A percentile compares a stretch with the other conserved stretches of the same genome.
These are phyloP conservation scores for Geococcyx californianus DNA, from an alignment of 2,113 vertebrate genomes.

Conservation along the genomic window DNA sequence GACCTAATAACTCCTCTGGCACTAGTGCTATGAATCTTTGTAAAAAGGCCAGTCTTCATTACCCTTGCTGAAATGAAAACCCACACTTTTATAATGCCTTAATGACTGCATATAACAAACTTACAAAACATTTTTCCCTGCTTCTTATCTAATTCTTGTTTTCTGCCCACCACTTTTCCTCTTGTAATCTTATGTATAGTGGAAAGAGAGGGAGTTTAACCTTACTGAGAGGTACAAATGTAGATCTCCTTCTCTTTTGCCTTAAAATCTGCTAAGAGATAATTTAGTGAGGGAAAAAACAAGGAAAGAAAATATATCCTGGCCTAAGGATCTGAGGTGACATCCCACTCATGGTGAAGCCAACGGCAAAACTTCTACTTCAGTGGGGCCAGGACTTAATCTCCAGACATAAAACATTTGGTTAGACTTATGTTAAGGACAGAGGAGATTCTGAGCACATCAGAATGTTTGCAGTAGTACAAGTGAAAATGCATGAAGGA, in stretches of 20 bases:
- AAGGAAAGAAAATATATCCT: neutral
- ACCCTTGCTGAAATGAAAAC: conserved; percentile 10
- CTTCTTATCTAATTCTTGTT: neutral
- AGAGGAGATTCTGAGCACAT: neutral
- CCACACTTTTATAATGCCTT: neutral
- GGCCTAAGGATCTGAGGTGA: neutral
- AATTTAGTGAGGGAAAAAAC: neutral
- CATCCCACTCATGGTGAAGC: neutral
- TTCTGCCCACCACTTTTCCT: neutral
- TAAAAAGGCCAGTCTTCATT: neutral
- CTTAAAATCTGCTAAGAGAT: neutral
- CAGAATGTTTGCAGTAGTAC: neutral
- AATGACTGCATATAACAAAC: neutral
- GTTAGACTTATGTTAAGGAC: neutral
- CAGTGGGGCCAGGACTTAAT: neutral
- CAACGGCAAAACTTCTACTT: neutral
- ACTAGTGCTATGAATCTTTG: neutral
- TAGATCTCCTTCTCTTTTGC: neutral
- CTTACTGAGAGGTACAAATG: neutral
- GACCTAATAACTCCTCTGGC: neutral
- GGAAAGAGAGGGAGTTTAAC: neutral
- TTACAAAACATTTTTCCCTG: neutral
- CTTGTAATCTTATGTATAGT: neutral
- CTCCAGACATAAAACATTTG: neutral
- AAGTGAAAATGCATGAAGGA: neutral